A percentile compares a stretch with the other conserved stretches of the same genome.
Evolutionary conservation across 2,113 vertebrate species (phyloP).

Genomic region (Chinchilla lanigera): DNA sequence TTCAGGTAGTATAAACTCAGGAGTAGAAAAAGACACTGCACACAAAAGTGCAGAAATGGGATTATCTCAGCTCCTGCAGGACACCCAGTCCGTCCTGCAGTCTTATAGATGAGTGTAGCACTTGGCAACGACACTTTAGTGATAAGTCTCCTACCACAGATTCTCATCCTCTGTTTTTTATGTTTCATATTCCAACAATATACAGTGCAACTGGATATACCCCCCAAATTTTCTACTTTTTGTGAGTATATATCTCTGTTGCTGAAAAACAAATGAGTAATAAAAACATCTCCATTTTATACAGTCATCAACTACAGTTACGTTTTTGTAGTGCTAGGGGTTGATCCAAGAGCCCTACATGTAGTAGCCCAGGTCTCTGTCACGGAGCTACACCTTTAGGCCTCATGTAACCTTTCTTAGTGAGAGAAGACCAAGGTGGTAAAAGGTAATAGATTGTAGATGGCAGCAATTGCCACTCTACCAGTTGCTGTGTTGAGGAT

Average conservation of each 20-base stretch:
- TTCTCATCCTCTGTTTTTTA: not conserved
- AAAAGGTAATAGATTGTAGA: not conserved
- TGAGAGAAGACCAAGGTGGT: not conserved
- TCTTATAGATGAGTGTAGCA: not conserved
- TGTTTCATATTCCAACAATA: not conserved
- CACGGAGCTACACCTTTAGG: not conserved
- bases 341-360: not conserved
- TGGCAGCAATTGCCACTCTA: not conserved
- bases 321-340: not conserved
- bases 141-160: not conserved
- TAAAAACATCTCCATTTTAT: not conserved
- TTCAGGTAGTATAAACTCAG: not conserved
- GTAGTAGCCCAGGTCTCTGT: too few species aligned
- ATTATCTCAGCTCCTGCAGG: not conserved
- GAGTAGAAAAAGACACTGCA: not conserved
- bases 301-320: not conserved
- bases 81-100: not conserved
- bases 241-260: not conserved
- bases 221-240: not conserved
- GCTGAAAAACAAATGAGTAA: not conserved
- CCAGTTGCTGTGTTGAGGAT: rapidly evolving
- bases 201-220: not conserved
- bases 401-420: not conserved
- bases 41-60: not conserved
- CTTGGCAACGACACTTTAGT: not conserved